Percentiles rank a stretch among this genome's conserved stretches.
Conservation (phyloP, 2,113 vertebrate genomes). For the Oreochromis aureus region DNA sequence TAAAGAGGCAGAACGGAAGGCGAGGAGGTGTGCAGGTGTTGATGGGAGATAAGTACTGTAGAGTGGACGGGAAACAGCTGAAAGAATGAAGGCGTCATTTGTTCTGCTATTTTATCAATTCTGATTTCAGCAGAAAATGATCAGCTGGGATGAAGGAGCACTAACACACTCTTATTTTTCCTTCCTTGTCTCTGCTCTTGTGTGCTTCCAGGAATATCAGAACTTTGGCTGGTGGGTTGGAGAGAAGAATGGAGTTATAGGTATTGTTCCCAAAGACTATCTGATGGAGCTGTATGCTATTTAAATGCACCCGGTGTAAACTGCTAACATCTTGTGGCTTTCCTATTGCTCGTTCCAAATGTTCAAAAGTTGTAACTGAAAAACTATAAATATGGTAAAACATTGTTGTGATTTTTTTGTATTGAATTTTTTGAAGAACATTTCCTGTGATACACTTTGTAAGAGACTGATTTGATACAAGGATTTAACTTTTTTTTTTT, state of each 20-base stretch:
- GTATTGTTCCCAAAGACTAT: constrained; percentile 95
- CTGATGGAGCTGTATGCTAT: constrained; percentile 91
- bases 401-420: neutral
- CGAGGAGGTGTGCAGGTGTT: neutral
- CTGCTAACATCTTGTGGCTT: constrained; percentile 2
- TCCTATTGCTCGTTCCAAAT: neutral
- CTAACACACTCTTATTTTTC: neutral
- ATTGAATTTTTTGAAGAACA: neutral
- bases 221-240: constrained; percentile 97
- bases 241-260: constrained; percentile 90
- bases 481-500: neutral
- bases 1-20: neutral
- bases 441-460: neutral
- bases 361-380: neutral
- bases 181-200: neutral
- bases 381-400: neutral
- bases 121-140: neutral
- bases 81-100: neutral
- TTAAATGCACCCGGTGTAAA: constrained; percentile 77
- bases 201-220: constrained; percentile 87
- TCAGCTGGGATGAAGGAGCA: neutral
- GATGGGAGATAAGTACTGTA: neutral
- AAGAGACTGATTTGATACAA: neutral
- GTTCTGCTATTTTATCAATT: neutral
- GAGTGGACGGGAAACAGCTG: neutral